Evolutionary conservation across 2,888 invertebrate genomes (phyloP).

Genomic region (Neocrepidodera transversa): DNA sequence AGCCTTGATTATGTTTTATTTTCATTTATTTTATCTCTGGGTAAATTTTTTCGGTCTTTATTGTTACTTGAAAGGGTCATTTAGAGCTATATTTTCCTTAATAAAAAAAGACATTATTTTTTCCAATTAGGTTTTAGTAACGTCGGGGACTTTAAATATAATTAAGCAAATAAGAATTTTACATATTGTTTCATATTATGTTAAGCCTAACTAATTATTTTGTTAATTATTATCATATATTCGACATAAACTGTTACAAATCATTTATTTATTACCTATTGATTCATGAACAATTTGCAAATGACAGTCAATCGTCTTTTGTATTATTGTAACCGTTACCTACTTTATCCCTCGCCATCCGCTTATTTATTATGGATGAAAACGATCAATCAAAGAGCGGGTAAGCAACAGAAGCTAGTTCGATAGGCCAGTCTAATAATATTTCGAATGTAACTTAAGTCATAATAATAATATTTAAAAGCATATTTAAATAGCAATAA

Average conservation of each 20-base stretch:
- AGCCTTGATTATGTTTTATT: neutral
- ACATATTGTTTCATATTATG: too few species aligned
- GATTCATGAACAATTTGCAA: neutral
- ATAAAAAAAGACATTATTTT: neutral
- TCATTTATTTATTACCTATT: too few species aligned
- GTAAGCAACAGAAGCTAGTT: conserved; percentile 14
- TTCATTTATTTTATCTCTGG: neutral
- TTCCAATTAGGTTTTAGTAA: neutral
- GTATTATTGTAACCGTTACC: conserved; percentile 1
- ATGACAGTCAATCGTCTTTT: neutral
- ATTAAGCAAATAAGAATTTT: too few species aligned
- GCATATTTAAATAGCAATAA: neutral
- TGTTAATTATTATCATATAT: too few species aligned
- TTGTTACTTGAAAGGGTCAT: neutral
- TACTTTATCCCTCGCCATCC: neutral
- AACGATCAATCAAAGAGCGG: conserved; percentile 19
- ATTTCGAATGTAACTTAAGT: too few species aligned
- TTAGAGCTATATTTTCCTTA: neutral
- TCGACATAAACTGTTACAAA: too few species aligned
- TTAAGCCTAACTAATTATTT: too few species aligned
- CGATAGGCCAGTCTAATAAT: neutral
- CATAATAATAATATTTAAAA: too few species aligned
- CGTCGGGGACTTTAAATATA: too few species aligned
- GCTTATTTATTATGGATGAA: conserved; percentile 24
- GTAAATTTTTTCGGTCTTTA: neutral